Conservation (phyloP, 2,888 invertebrate genomes). For the Creontiades dilutus region DNA sequence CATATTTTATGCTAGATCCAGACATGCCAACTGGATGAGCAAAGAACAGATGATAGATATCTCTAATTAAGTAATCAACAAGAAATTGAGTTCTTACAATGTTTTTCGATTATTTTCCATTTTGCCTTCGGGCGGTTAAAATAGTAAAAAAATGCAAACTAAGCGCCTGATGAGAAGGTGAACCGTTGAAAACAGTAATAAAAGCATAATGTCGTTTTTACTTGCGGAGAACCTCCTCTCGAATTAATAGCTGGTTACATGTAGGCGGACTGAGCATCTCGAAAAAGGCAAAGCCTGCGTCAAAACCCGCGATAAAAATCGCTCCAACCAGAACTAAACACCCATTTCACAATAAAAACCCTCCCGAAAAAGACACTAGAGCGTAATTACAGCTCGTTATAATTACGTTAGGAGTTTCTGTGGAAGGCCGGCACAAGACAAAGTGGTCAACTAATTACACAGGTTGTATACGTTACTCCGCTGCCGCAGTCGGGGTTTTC, state of each 20-base stretch:
- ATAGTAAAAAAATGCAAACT: no score
- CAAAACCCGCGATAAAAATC: background rate
- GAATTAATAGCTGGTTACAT: background rate
- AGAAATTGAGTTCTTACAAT: no score
- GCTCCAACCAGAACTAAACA: conserved; percentile 1
- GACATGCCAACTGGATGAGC: no score
- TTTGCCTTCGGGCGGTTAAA: no score
- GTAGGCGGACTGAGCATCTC: background rate
- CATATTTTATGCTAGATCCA: no score
- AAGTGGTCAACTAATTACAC: conserved; percentile 5
- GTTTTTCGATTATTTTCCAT: no score
- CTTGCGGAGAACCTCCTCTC: background rate
- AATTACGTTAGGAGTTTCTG: conserved; percentile 24
- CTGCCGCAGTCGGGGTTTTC: background rate
- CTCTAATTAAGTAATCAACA: no score
- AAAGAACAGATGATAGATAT: no score
- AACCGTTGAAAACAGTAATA: no score
- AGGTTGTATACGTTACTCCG: background rate
- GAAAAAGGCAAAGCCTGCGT: background rate
- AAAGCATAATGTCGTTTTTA: no score
- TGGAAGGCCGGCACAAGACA: conserved; percentile 21
- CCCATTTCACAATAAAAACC: background rate
- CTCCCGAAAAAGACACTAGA: background rate
- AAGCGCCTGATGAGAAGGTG: no score
- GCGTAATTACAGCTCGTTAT: conserved; percentile 25